Evolutionary conservation across 1,140 invertebrate genomes (phyloP), one percentile per base, ranked within the genome.

Genomic region (Ditylenchus dipsaci): DNA sequence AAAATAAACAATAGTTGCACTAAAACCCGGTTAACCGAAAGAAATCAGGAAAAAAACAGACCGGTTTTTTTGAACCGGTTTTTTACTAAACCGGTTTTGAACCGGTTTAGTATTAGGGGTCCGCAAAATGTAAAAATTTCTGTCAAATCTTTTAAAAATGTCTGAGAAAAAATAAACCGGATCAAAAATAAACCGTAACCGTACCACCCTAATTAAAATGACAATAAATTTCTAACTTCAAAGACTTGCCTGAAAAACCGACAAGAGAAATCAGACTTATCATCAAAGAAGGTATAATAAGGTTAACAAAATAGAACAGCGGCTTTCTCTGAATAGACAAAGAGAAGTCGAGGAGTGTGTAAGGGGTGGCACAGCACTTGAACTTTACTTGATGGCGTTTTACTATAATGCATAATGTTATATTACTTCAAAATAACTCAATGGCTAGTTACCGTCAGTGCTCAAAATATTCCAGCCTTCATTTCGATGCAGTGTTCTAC

Each of bases 241-340:
- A 13, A 45, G n/a, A 45, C n/a, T 45, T 45, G n/a, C 43, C 43
- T 45, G 43, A 45, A 45, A 45, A 45, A 45, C 43, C 43, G n/a
- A 45, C 43, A n/a, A 45, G 43, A 13, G 43, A 45, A n/a, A 45
- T 45, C 43, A 45, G 11, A 45, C 43, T 80, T 58, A 80, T 80
- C 38, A 80, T 71, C 8, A 64, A 56, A 7, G 78, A 79, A 1
- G 78, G 78, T 8, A 69, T 63, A 56, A 82, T 76, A 15, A 80
- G 68, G 58, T 80, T 80, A 43, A 78, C 66, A 5, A 80, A 63
- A 60, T 82, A 82, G 62, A 74, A 82, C 15, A 82, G 76, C 13
- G 78, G 78, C 61, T 79, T 81, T 23, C 78, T 67, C 53, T 78
- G 74, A 33, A 80, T 76, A 26, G 65, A 57, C 17, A 82, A 45